A percentile compares a stretch with the other conserved stretches of the same genome.
Evolutionary conservation across 2,113 vertebrate species (phyloP).

Genomic region (Ammospiza caudacuta): DNA sequence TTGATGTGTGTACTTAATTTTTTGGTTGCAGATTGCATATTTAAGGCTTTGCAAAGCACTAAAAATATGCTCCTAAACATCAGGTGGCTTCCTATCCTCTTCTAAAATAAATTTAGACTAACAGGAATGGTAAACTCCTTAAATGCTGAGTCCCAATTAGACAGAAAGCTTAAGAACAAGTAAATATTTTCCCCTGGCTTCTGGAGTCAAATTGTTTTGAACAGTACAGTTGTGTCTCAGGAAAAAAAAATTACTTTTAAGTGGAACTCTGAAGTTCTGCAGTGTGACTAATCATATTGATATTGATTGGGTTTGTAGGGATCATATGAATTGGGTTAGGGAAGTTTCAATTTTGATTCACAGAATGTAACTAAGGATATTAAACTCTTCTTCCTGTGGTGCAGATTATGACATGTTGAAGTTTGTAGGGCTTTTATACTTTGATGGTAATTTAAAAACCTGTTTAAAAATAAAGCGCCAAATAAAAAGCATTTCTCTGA

Average conservation of each 20-base stretch:
- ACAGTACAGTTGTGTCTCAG: neutral
- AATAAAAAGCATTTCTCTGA: neutral
- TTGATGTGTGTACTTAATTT: slow-evolving; percentile 30
- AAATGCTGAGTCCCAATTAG: neutral
- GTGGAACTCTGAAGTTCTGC: slow-evolving; percentile 46
- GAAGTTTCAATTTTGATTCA: slow-evolving; percentile 18
- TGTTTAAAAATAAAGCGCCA: neutral
- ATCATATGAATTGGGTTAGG: neutral
- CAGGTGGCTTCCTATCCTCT: slow-evolving; percentile 6
- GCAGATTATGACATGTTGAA: neutral
- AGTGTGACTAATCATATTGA: slow-evolving; percentile 52
- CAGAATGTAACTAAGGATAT: slow-evolving; percentile 2
- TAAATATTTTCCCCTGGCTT: slow-evolving; percentile 2
- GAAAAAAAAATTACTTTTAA: neutral
- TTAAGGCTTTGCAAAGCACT: slow-evolving; percentile 24
- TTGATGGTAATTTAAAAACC: neutral
- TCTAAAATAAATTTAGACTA: neutral
- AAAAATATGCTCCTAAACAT: neutral
- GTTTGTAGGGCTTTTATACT: slow-evolving; percentile 4
- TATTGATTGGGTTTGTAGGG: slow-evolving; percentile 18
- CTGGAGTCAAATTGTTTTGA: neutral
- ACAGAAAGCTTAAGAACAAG: neutral
- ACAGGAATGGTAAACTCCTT: neutral
- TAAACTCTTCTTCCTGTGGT: neutral
- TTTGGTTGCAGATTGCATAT: slow-evolving; percentile 20